phyloP scores from a whole-genome alignment of 2,888 invertebrate genomes.

The Oeneis ivallda region DNA sequence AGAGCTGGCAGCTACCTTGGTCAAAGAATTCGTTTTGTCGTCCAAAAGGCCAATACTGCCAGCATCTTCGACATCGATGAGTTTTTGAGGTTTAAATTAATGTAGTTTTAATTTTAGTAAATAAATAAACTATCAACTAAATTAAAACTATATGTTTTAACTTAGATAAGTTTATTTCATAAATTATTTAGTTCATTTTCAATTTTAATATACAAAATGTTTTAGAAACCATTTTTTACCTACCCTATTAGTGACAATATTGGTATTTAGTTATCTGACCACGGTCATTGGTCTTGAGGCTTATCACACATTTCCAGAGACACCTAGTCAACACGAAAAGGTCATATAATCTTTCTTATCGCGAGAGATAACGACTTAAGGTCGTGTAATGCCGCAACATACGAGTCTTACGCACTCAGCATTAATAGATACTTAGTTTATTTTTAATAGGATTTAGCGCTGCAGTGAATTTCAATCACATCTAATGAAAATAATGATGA shows the following conservation, averaged over 20 bases:
- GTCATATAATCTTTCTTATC: constrained; percentile 76
- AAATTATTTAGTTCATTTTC: too few species aligned
- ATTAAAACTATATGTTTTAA: too few species aligned
- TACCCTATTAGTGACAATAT: background rate
- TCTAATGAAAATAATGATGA: too few species aligned
- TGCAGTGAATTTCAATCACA: background rate
- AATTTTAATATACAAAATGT: too few species aligned
- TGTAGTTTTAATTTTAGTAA: too few species aligned
- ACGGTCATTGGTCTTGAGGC: constrained; percentile 74
- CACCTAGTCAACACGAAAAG: constrained; percentile 73
- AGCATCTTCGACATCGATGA: too few species aligned
- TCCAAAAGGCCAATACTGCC: too few species aligned
- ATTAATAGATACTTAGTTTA: constrained; percentile 22
- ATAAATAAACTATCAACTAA: too few species aligned
- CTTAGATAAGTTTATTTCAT: too few species aligned
- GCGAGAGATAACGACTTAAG: constrained; percentile 69
- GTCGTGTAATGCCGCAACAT: constrained; percentile 68
- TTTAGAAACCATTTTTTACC: background rate
- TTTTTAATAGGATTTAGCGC: background rate
- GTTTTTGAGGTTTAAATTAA: too few species aligned
- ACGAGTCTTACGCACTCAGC: constrained; percentile 39
- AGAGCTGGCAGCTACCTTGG: too few species aligned
- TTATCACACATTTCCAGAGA: constrained; percentile 63
- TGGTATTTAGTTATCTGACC: constrained; percentile 46
- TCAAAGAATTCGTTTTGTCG: too few species aligned